These are phyloP conservation scores for Procambarus virginalis DNA, from an alignment of 1,140 invertebrate genomes.

Conservation along the genomic window DNA sequence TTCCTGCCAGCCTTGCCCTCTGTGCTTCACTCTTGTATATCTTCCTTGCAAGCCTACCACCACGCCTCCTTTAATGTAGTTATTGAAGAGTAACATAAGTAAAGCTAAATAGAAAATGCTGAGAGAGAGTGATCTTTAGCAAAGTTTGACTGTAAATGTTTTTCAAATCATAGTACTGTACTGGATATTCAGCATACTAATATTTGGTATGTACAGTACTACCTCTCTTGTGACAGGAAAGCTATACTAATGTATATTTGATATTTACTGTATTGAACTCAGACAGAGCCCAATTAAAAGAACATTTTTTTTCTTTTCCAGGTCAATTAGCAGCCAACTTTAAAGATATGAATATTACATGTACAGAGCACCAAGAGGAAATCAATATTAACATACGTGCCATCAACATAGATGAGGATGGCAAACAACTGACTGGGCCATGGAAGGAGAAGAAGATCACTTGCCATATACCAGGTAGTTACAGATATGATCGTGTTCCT, in stretches of 20 bases:
- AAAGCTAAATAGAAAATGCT: too few species aligned
- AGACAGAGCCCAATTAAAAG: neutral
- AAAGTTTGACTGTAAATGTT: too few species aligned
- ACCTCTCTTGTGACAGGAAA: too few species aligned
- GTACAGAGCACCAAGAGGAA: neutral
- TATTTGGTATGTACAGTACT: too few species aligned
- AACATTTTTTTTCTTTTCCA: neutral
- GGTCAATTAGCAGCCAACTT: neutral
- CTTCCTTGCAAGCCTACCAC: neutral
- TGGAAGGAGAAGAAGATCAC: neutral
- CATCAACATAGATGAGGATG: constrained; percentile 17
- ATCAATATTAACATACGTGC: neutral
- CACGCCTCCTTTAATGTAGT: neutral
- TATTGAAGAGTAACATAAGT: too few species aligned
- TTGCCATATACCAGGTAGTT: constrained; percentile 20
- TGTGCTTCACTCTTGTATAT: neutral
- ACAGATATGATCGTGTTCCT: constrained; percentile 18
- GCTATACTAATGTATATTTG: too few species aligned
- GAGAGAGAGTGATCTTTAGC: too few species aligned
- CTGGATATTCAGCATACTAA: too few species aligned
- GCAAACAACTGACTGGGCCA: neutral
- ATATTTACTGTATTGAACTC: too few species aligned
- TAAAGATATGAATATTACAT: constrained; percentile 3
- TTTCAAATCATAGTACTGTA: too few species aligned
- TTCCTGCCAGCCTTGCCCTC: neutral